These are phyloP conservation scores for Podocnemis expansa DNA, from an alignment of 2,113 vertebrate species.

Conservation along the genomic window DNA sequence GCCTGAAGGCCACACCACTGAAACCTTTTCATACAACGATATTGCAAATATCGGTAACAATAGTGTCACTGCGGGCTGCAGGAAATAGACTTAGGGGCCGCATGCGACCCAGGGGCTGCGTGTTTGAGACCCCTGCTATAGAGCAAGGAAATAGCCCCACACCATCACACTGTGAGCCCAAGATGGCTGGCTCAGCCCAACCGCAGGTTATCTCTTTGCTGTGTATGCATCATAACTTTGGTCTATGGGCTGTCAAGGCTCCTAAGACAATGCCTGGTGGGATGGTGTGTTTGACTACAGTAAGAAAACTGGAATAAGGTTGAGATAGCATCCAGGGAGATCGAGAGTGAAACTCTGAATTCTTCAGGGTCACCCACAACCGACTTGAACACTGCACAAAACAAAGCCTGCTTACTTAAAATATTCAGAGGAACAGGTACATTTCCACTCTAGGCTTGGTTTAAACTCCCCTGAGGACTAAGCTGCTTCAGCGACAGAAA, in stretches of 20 bases:
- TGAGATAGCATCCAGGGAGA: neutral
- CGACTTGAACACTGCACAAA: neutral
- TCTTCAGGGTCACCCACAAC: neutral
- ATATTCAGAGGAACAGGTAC: neutral
- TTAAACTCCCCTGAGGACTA: neutral
- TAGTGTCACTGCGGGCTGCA: too few relatives aligned
- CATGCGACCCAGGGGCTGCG: too few relatives aligned
- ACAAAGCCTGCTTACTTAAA: neutral
- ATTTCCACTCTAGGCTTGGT: neutral
- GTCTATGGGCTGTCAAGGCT: neutral
- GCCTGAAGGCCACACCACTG: too few relatives aligned
- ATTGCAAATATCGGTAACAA: too few relatives aligned
- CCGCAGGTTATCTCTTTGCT: too few relatives aligned
- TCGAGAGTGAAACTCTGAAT: neutral
- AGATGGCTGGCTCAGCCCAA: too few relatives aligned
- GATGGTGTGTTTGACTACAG: neutral
- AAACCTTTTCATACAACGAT: too few relatives aligned
- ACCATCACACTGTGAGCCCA: too few relatives aligned
- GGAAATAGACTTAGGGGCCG: too few relatives aligned
- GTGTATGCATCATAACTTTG: too few relatives aligned
- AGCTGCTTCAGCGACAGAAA: neutral
- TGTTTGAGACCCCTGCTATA: too few relatives aligned
- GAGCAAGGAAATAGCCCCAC: too few relatives aligned
- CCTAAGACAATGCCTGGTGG: rapidly evolving
- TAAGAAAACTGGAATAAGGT: neutral